Evolutionary conservation across 2,888 invertebrate genomes (phyloP).

Genomic region (Microchrysa polita): DNA sequence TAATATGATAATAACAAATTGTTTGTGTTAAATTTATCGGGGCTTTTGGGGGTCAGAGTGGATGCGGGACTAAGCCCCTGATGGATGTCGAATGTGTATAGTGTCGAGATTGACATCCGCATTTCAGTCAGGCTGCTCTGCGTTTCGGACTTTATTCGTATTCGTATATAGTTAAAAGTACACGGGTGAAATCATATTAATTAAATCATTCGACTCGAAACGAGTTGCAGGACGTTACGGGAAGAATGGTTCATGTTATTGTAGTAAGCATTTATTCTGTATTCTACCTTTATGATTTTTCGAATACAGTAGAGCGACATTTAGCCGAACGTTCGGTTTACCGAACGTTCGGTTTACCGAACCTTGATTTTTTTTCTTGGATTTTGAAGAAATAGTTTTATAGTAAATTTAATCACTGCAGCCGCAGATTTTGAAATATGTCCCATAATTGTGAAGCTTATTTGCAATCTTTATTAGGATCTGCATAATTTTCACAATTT

Average conservation of each 20-base stretch:
- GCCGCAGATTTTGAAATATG: too few relatives aligned
- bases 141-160: not conserved
- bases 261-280: too few relatives aligned
- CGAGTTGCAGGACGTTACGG: not conserved
- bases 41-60: not conserved
- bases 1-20: conserved; percentile 43
- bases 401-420: too few relatives aligned
- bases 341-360: too few relatives aligned
- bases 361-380: too few relatives aligned
- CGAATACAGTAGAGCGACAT: too few relatives aligned
- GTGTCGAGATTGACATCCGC: not conserved
- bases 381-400: too few relatives aligned
- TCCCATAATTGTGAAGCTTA: too few relatives aligned
- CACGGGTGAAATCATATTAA: conserved; percentile 30
- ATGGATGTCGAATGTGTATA: not conserved
- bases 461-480: too few relatives aligned
- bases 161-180: conserved; percentile 29
- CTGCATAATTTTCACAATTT: too few relatives aligned
- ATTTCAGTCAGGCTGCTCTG: too few relatives aligned
- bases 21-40: conserved; percentile 34
- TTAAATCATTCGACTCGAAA: conserved; percentile 24
- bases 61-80: not conserved
- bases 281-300: not conserved
- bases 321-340: too few relatives aligned
- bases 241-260: not conserved